Base-by-base conservation (phyloP, 2,888 invertebrate genomes). In the Carcina quercana region DNA sequence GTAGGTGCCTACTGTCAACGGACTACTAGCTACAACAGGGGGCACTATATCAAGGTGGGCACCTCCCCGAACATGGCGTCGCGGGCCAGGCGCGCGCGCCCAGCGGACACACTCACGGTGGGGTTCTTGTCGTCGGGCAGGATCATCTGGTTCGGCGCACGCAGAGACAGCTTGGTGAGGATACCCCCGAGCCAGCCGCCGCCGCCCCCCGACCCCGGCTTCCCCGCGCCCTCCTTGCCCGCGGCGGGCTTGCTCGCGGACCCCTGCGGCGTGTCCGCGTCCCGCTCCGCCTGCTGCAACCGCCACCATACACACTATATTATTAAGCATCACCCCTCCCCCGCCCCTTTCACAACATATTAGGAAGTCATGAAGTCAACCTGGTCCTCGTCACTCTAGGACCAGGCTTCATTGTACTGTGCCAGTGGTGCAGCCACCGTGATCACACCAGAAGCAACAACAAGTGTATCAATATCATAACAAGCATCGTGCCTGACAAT, bases 41-140 rank as follows among this genome's bases (percentile, higher is more conserved):
- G 19, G n/a, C n/a, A 13, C 26, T 57, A 68, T 26, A 72, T 47
- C n/a, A 73, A 62, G n/a, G 66, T 58, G 34, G 63, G 60, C 36
- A 49, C 39, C 11, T 48, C 15, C 13, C 8, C 17, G 25, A 5
- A 13, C 15, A n/a, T 24, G 21, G 15, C 21, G 27, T 8, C 25
- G 13, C 6, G 14, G 35, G 22, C 38, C 4, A 15, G 19, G 30
- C 11, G 13, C 15, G 10, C 31, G 29, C n/a, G 5, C 1, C 13
- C 10, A 33, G 10, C 19, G 25, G 30, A 17, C 12, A 12, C 45
- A 83, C 89, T 88, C 85, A 95, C 94, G 42, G 92, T 85, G 42
- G 95, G 96, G 83, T 97, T 93, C 70, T 92, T 96, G 78, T 97
- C 97, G 78, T 97, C 96, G 1, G 97, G 97, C 49, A 97, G 85